A percentile compares a stretch with the other conserved stretches of the same genome.
phyloP scores from a whole-genome alignment of 2,797 vertebrate species.

The Pseudomugil tenellus region DNA sequence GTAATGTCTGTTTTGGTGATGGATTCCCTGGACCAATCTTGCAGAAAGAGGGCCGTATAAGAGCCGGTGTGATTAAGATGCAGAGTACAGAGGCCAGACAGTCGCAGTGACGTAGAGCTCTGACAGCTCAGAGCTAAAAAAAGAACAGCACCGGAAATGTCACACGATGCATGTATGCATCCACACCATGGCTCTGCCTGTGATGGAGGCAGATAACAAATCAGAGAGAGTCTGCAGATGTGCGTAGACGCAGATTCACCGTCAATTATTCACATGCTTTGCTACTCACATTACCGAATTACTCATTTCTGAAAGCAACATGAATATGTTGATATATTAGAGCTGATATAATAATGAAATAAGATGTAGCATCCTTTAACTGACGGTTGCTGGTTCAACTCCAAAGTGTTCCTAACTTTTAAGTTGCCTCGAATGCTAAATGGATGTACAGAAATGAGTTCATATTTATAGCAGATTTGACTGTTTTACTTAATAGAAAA shows the following conservation, averaged over 20 bases:
- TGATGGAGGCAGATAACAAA: neutral
- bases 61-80: slow-evolving; percentile 59
- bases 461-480: neutral
- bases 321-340: neutral
- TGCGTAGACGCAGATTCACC: slow-evolving; percentile 2
- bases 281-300: neutral
- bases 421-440: neutral
- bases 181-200: slow-evolving; percentile 6
- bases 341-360: neutral
- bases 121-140: slow-evolving; percentile 62
- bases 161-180: slow-evolving; percentile 54
- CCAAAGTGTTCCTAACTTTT: neutral
- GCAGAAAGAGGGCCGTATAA: neutral
- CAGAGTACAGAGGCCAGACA: slow-evolving; percentile 59
- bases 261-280: neutral
- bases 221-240: neutral
- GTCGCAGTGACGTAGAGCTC: slow-evolving; percentile 57
- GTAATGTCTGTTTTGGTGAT: neutral
- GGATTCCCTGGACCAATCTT: slow-evolving; percentile 6
- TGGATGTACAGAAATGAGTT: neutral
- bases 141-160: slow-evolving; percentile 62
- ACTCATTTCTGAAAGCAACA: neutral
- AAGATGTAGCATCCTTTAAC: neutral
- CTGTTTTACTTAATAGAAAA: too few species aligned
- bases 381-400: neutral